Evolutionary conservation across 2,113 vertebrate species (phyloP).

Genomic region (Phyllostomus hastatus): DNA sequence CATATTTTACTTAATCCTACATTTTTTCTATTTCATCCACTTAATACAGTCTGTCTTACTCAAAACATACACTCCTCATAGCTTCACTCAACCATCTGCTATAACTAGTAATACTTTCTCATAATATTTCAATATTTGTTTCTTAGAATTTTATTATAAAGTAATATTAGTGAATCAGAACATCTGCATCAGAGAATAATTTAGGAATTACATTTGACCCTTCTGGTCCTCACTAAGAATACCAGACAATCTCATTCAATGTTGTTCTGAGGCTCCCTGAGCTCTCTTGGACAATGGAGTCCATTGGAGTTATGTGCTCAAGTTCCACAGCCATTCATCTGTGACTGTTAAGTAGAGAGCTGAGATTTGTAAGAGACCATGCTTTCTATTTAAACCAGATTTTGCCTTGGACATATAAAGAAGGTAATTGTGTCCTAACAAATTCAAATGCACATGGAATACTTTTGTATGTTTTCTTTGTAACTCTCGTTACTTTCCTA

Average conservation of each 20-base stretch:
- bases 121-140: neutral
- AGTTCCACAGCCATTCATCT: neutral
- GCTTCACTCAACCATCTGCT: neutral
- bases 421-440: neutral
- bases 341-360: neutral
- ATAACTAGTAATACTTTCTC: neutral
- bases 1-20: neutral
- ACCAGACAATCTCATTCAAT: neutral
- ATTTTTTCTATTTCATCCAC: neutral
- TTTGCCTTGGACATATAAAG: neutral
- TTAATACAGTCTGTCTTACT: neutral
- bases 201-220: neutral
- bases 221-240: neutral
- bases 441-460: neutral
- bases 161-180: neutral
- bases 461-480: neutral
- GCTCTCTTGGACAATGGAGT: neutral
- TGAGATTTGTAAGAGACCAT: neutral
- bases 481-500: neutral
- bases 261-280: neutral
- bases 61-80: neutral
- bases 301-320: neutral
- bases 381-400: neutral
- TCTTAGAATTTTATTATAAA: neutral
- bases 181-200: neutral